Percentiles rank a stretch among this genome's conserved stretches.
Conservation (phyloP, 2,888 invertebrate genomes). For the Pristionchus japonicus region DNA sequence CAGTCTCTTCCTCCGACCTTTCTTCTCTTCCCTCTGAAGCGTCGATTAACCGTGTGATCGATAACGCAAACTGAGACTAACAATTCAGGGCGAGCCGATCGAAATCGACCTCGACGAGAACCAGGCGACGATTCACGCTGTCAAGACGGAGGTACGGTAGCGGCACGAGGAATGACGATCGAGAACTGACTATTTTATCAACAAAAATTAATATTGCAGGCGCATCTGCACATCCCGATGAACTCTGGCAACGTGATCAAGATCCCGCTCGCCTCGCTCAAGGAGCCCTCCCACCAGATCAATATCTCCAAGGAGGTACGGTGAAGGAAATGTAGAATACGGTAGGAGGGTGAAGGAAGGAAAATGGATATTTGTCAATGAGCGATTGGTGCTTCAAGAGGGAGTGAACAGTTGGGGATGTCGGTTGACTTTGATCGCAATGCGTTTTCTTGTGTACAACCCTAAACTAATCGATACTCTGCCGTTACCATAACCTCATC, state of each 20-base stretch:
- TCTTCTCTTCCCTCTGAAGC: no score
- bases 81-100: conserved; percentile 57
- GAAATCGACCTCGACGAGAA: conserved; percentile 68
- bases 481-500: not conserved
- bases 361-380: no score
- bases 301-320: conserved; percentile 94
- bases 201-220: conserved; percentile 63
- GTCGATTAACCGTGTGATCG: no score
- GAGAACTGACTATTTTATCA: not conserved
- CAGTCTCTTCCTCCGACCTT: no score
- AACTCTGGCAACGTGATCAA: conserved; percentile 92
- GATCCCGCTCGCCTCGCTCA: conserved; percentile 83
- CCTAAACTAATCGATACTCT: no score
- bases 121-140: conserved; percentile 74
- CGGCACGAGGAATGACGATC: not conserved
- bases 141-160: conserved; percentile 67
- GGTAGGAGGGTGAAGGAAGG: no score
- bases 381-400: no score
- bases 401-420: no score
- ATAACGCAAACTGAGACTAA: no score
- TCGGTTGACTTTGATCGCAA: no score
- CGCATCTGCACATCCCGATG: conserved; percentile 88
- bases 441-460: no score
- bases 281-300: conserved; percentile 78
- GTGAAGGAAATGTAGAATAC: no score